Percentiles rank a stretch among this genome's conserved stretches.
phyloP scores from a whole-genome alignment of 1,140 invertebrate species.

The Aphaenogaster rudis region DNA sequence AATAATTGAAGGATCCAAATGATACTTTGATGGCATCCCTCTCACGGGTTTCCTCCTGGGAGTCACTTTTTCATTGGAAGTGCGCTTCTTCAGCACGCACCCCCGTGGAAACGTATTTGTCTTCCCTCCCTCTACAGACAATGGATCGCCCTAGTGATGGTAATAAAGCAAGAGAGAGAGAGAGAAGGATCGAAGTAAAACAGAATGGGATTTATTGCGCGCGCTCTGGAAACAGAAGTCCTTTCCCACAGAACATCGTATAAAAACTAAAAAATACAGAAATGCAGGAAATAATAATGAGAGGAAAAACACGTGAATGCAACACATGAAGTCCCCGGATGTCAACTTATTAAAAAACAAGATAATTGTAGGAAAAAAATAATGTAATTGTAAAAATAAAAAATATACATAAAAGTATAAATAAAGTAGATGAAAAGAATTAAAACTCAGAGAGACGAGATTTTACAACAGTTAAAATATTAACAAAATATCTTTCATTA shows the following conservation, averaged over 20 bases:
- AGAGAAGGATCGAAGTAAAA: constrained; percentile 1
- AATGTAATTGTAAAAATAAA: constrained; percentile 2
- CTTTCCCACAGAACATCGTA: background rate
- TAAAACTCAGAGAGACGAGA: background rate
- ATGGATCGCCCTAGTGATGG: background rate
- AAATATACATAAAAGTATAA: background rate
- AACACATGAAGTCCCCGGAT: background rate
- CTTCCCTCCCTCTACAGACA: background rate
- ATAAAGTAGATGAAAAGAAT: background rate
- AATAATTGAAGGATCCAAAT: constrained; percentile 55
- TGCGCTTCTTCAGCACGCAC: constrained; percentile 2
- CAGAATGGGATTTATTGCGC: constrained; percentile 25
- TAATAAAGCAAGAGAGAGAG: constrained; percentile 42
- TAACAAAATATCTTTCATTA: background rate
- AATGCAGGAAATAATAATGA: background rate
- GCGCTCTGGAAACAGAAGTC: background rate
- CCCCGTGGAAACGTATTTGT: constrained; percentile 40
- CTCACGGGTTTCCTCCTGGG: constrained; percentile 5
- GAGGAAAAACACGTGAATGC: background rate
- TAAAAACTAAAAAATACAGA: constrained; percentile 5
- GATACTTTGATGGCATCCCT: constrained; percentile 49
- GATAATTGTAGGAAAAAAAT: background rate
- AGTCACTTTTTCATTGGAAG: constrained; percentile 16
- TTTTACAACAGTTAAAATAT: background rate
- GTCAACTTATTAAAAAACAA: background rate